Evolutionary conservation across 2,113 vertebrate genomes (phyloP), one percentile per base, ranked within the genome.

Genomic region (Corynorhinus townsendii): DNA sequence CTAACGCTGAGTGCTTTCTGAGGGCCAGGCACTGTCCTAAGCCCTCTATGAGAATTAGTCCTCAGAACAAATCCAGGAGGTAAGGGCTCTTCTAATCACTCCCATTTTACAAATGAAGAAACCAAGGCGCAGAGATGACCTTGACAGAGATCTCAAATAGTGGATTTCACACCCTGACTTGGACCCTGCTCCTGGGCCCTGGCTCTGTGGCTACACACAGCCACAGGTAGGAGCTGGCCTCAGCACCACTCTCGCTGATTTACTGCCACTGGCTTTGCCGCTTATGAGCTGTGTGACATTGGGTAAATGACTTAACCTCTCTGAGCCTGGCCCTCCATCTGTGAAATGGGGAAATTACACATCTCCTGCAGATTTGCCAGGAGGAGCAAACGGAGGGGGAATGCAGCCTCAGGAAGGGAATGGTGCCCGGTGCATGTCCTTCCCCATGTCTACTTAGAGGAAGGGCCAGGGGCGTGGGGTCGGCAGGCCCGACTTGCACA

Each of bases 161-260:
- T 19, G 17, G 38, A 38, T 64, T 62, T 69, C 83, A 47, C 10
- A 40, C 73, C 38, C 59, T 9, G 11, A 66, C 26, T 89, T 35
- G 64, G 76, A n/a, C 47, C 24, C 28, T 12, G n/a, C 3, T 4
- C 16, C 40, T 10, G 52, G 19, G 38, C 89, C 2, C 56, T 14
- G 59, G 77, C 12, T 77, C 26, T 4, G 0, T 16, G 47, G 59
- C 38, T 45, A 82, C 38, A 28, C 22, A 8, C 8, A 14, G 12
- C 66, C 69, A n/a, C 4, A 7, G 35, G 7, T 6, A 28, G 45
- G 47, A 38, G 20, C 59, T 35, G 26, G 71, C 6, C 52, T 59
- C 1, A 10, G 38, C 71, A 33, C 40, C 5, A 1, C 35, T 8
- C 22, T 35, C 30, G 3, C 14, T 1, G 2, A 56, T 8, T 33